Conservation (phyloP, 2,113 vertebrate genomes). For the Psophia crepitans region DNA sequence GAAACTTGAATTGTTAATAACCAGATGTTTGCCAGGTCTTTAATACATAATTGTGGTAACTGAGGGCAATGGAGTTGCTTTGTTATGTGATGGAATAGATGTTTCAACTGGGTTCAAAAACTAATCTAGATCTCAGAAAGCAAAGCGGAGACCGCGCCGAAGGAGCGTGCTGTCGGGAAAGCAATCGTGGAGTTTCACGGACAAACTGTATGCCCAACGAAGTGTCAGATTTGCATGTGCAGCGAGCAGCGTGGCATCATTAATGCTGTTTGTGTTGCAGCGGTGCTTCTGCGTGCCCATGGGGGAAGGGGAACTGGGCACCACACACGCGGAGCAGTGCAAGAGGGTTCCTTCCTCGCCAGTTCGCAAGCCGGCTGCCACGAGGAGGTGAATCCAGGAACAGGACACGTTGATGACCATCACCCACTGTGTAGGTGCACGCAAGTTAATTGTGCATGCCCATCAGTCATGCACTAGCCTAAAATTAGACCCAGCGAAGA, state of each 20-base stretch:
- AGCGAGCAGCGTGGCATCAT: neutral
- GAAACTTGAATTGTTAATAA: neutral
- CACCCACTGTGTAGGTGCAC: neutral
- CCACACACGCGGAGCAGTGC: accelerated
- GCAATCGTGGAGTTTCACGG: neutral
- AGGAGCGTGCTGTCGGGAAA: neutral
- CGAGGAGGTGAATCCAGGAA: neutral
- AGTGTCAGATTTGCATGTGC: neutral
- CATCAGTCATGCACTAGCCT: neutral
- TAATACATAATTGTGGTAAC: neutral
- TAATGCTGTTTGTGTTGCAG: neutral
- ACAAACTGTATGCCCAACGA: neutral
- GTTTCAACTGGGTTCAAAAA: neutral
- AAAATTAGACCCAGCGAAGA: neutral
- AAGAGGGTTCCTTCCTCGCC: accelerated
- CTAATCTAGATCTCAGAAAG: neutral
- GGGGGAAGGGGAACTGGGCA: neutral
- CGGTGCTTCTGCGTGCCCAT: neutral
- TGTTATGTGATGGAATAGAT: neutral
- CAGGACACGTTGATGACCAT: neutral
- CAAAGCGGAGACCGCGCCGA: accelerated
- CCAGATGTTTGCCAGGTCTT: neutral
- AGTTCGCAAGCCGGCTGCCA: neutral
- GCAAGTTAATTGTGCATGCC: neutral
- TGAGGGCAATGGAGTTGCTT: neutral